A percentile compares a stretch with the other conserved stretches of the same genome.
Evolutionary conservation across 2,113 vertebrate species (phyloP).

Genomic region (Austrofundulus limnaeus): DNA sequence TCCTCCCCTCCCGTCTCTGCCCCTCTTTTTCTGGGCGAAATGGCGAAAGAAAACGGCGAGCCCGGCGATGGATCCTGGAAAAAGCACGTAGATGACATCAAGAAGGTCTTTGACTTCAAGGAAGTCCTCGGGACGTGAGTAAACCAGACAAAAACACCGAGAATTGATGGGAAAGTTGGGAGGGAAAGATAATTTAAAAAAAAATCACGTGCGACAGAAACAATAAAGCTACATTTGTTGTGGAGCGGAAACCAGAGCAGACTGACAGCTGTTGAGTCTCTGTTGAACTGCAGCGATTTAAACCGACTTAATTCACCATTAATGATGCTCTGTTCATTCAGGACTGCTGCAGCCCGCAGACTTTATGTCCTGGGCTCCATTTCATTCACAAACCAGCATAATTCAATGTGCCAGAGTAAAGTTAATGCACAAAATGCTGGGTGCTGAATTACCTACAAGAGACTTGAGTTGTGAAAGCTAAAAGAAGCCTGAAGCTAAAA

Average conservation of each 20-base stretch:
- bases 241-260: slow-evolving; percentile 19
- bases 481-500: no score
- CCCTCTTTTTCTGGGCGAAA: slow-evolving; percentile 64
- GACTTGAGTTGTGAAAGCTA: no score
- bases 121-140: slow-evolving; percentile 98
- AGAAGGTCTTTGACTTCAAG: slow-evolving; percentile 95
- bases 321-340: no score
- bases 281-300: no score
- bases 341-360: no score
- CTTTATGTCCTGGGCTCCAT: no score
- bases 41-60: slow-evolving; percentile 95
- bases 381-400: no score
- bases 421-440: no score
- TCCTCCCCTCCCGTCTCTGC: neutral
- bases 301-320: no score
- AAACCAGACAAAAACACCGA: slow-evolving; percentile 36
- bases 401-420: no score
- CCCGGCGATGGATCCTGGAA: slow-evolving; percentile 88
- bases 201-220: slow-evolving; percentile 12
- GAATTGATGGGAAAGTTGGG: slow-evolving; percentile 51
- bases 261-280: slow-evolving; percentile 67
- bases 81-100: slow-evolving; percentile 94
- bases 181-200: neutral
- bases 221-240: no score
- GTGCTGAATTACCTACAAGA: no score